These are phyloP conservation scores for Odontesthes bonariensis DNA, from an alignment of 2,113 vertebrate genomes.

Conservation along the genomic window DNA sequence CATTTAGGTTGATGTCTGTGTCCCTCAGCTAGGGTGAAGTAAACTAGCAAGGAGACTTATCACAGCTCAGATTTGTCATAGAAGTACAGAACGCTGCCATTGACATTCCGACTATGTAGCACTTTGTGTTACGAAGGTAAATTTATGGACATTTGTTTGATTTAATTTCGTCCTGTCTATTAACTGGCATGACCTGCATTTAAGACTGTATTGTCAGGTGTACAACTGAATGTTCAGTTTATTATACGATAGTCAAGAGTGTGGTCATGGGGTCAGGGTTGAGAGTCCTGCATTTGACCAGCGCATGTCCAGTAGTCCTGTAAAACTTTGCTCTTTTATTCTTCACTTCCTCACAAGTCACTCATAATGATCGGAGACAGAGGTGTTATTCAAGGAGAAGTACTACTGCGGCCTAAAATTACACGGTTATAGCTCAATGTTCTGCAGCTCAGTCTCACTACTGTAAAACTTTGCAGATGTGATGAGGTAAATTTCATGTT, in stretches of 20 bases:
- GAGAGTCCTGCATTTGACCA: background rate
- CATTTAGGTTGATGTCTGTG: background rate
- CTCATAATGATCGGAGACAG: no score
- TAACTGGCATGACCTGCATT: background rate
- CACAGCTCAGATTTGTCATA: background rate
- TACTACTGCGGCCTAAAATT: no score
- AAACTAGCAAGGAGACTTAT: conserved; percentile 19
- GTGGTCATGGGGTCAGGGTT: background rate
- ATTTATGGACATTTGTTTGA: background rate
- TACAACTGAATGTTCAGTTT: background rate
- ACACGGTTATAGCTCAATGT: no score
- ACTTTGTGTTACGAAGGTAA: background rate
- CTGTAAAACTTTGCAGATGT: no score
- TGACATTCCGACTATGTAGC: background rate
- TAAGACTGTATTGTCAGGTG: background rate
- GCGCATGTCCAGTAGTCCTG: no score
- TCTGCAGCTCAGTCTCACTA: no score
- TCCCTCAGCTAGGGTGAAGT: background rate
- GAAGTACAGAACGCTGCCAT: background rate
- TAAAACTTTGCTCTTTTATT: no score
- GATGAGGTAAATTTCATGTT: no score
- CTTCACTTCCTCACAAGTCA: no score
- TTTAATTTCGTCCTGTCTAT: background rate
- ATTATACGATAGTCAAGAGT: background rate
- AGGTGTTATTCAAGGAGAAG: no score